A percentile compares a stretch with the other conserved stretches of the same genome.
Evolutionary conservation across 2,797 vertebrate species (phyloP).

Genomic region (Esox masquinongy): DNA sequence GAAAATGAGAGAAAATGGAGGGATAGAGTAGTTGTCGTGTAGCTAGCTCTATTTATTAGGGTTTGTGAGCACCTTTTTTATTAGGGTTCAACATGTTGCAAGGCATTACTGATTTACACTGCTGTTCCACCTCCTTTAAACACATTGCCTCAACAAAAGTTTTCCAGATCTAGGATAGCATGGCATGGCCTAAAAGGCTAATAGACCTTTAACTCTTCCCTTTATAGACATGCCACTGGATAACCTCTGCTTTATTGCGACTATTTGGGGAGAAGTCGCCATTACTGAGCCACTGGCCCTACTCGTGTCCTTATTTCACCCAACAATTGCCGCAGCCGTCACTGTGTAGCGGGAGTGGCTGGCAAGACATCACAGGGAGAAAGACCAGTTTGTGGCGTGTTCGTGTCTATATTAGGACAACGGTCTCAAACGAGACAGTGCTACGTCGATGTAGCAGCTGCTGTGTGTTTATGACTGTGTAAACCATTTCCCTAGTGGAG

Average conservation of each 20-base stretch:
- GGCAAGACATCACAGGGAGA: background rate
- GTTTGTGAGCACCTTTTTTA: no score
- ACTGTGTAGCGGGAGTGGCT: background rate
- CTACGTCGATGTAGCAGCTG: slow-evolving; percentile 1
- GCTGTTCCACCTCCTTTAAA: no score
- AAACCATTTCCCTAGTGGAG: slow-evolving; percentile 7
- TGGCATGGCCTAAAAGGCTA: no score
- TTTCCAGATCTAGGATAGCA: no score
- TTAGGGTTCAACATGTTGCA: no score
- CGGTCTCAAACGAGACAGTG: background rate
- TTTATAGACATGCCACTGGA: background rate
- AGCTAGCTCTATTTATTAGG: no score
- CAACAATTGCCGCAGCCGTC: background rate
- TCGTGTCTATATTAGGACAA: background rate
- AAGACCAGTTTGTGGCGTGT: background rate
- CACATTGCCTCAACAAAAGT: no score
- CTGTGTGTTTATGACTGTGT: slow-evolving; percentile 2
- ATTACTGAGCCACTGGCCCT: background rate
- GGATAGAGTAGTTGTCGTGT: no score
- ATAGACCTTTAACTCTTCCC: no score
- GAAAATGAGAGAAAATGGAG: no score
- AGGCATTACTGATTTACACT: no score
- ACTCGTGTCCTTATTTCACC: background rate
- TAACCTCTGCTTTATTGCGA: background rate
- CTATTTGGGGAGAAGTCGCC: background rate